These are phyloP conservation scores for Sepioteuthis lessoniana DNA, from an alignment of 2,888 invertebrate genomes.

Conservation along the genomic window DNA sequence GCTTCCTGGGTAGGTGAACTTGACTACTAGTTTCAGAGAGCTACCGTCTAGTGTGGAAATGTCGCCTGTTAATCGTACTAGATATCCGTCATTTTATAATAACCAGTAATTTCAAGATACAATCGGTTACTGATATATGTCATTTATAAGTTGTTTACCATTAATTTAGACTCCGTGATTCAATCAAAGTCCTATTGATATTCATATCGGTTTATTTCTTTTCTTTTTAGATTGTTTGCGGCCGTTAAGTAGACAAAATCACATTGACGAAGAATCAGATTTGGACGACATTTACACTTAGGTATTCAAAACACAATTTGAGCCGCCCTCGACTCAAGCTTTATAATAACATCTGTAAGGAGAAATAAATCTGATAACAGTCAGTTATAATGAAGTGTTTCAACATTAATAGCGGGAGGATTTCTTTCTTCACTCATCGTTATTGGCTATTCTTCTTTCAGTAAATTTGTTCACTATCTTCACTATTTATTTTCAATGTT, in stretches of 20 bases:
- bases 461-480: neutral
- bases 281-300: neutral
- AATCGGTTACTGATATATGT: neutral
- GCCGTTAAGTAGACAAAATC: neutral
- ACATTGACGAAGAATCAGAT: neutral
- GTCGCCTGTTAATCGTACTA: neutral
- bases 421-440: neutral
- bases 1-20: too few species aligned
- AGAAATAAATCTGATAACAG: neutral
- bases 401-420: neutral
- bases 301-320: neutral
- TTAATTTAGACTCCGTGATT: neutral
- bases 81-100: neutral
- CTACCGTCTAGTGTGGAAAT: too few species aligned
- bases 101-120: neutral
- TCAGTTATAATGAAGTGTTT: slow-evolving; percentile 6
- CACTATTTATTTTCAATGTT: neutral
- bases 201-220: neutral
- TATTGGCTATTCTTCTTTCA: neutral
- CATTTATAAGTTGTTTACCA: neutral
- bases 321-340: neutral
- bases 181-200: neutral
- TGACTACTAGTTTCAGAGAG: too few species aligned
- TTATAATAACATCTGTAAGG: neutral
- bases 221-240: neutral